Conservation (phyloP, 1,140 invertebrate species). For the Drosophila truncata region DNA sequence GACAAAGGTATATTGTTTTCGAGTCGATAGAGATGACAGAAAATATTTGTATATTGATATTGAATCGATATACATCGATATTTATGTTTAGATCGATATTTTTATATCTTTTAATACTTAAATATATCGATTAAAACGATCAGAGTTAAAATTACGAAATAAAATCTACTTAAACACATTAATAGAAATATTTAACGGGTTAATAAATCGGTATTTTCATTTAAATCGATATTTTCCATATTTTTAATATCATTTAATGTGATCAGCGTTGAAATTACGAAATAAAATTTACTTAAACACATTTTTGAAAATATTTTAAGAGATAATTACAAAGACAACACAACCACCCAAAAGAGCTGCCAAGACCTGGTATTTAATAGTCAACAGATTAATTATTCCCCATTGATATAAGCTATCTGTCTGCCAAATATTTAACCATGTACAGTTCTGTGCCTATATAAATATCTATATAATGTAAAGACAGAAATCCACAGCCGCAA, state of each 20-base stretch:
- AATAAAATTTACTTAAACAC: no score
- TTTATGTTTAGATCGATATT: no score
- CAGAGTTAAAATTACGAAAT: no score
- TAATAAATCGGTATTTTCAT: no score
- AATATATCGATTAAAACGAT: no score
- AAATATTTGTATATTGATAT: not conserved
- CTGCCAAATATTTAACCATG: conserved; percentile 3
- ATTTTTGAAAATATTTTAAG: not conserved
- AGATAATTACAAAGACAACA: not conserved
- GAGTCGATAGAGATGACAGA: not conserved
- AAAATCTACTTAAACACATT: no score
- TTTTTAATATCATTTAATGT: no score
- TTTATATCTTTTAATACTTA: no score
- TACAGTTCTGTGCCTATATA: not conserved
- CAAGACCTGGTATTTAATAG: not conserved
- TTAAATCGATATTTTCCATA: no score
- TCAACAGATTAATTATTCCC: not conserved
- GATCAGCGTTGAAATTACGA: no score
- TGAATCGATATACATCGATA: no score
- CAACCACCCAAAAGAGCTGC: not conserved
- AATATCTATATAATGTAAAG: conserved; percentile 2
- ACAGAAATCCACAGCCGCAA: not conserved
- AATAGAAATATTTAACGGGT: no score
- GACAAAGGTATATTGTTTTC: conserved; percentile 3
- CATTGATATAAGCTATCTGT: not conserved